These are phyloP conservation scores for Lagodon rhomboides DNA, from an alignment of 2,797 vertebrate species.

Conservation along the genomic window DNA sequence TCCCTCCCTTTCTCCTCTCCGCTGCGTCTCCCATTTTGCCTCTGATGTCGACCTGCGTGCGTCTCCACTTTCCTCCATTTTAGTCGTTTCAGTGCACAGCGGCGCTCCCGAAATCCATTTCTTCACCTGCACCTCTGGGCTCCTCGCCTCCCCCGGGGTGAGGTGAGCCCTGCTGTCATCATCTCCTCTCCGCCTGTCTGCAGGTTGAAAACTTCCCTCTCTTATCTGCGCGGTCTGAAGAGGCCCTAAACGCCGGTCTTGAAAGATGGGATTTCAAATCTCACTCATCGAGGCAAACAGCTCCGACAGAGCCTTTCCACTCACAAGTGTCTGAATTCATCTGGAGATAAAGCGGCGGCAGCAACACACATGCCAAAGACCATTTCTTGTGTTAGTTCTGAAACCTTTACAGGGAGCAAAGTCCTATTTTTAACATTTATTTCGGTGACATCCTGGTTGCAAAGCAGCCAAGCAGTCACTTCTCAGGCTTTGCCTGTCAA, in stretches of 20 bases:
- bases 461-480: conserved; percentile 27
- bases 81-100: conserved; percentile 33
- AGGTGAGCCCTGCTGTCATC: conserved; percentile 59
- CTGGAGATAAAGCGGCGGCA: conserved; percentile 15
- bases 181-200: conserved; percentile 42
- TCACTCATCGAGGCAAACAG: conserved; percentile 41
- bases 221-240: conserved; percentile 45
- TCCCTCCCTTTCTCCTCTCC: background rate
- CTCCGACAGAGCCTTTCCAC: conserved; percentile 29
- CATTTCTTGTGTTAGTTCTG: background rate
- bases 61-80: conserved; percentile 37
- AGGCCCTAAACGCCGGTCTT: conserved; percentile 28
- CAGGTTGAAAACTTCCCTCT: conserved; percentile 46
- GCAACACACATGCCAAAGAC: conserved; percentile 7
- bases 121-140: conserved; percentile 52
- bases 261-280: conserved; percentile 38
- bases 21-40: conserved; percentile 23
- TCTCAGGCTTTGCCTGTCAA: conserved; percentile 31
- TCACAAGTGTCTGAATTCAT: conserved; percentile 26
- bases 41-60: conserved; percentile 32
- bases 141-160: conserved; percentile 46
- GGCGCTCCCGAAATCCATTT: conserved; percentile 55
- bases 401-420: conserved; percentile 3
- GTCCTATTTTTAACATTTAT: conserved; percentile 31
- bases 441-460: conserved; percentile 21